Evolutionary conservation across 2,113 vertebrate genomes (phyloP), one percentile per base, ranked within the genome.

Genomic region (Seriola aureovittata): DNA sequence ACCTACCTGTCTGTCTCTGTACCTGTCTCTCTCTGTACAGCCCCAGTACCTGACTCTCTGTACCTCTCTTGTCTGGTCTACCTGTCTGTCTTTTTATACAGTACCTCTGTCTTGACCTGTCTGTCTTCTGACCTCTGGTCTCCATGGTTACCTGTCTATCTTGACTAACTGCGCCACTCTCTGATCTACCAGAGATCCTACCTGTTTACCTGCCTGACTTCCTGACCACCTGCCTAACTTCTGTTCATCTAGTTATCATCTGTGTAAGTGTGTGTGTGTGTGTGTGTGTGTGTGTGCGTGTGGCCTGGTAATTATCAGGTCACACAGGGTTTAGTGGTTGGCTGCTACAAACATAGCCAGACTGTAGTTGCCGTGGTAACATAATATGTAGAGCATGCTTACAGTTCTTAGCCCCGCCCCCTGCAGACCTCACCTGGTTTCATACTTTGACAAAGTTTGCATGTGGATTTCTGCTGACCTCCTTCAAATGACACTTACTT

Each of bases 351-450:
- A 78, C 54, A 58, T 44, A 34, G 71, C 75, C 72, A 64, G 13
- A 59, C 40, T 48, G 17, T 65, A 75, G 86, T 93, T 91, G 71
- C 85, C 36, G 1, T 85, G 81, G 90, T 57, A 91, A 94, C 92
- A 92, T 91, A 91, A 93, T 58, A 91, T 85, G 77, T 68, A 42
- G 67, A 74, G 65, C 79, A 77, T 8, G 38, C 32, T 68, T 71
- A 46, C 48, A 71, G 60, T 25, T 68, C 59, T 46, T 64, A 74
- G 65, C 76, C 69, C 67, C 52, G 7, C 85, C 90, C 32, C 50
- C 25, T 7, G 6, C 36, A 67, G 65, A 60, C 75, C 81, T 89
- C 87, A 88, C 84, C 85, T 91, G 84, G 60, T 59, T 66, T 78
- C 59, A 73, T 40, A 55, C 50, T 84, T 70, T 25, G 59, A 71